Base-by-base conservation (phyloP, 1,140 invertebrate species). In the Drosophila melanica region DNA sequence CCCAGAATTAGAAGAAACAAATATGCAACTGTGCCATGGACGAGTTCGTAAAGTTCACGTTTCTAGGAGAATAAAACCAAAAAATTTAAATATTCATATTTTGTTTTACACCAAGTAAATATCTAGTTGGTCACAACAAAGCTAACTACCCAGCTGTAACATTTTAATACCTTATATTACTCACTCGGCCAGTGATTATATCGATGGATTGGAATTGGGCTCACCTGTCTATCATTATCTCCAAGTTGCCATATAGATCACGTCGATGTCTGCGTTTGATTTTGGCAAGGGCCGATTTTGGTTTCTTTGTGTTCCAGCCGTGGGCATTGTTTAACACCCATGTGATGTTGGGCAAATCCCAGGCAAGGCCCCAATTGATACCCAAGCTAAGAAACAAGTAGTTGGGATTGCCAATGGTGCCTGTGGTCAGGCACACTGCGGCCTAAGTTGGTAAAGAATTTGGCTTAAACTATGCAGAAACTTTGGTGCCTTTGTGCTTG, bases 331-430 rank as follows among this genome's bases (percentile, higher is more conserved):
- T 90, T 18, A 94, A 91, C 1, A 94, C 93, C 80, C 94, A 94
- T 8, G 95, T 95, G 53, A 94, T 93, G 77, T 96, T 94, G 8
- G 96, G 95, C 42, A 96, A 82, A 72, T 96, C 95, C 79, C 96
- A 96, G 3, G 95, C 95, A 41, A 96, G 94, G 64, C 95, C 95
- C 95, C 95, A 96, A 92, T 96, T 96, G 41, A 92, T 51, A 42
- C 90, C 92, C 63, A 91, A 66, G 72, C 90, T 92, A 8, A 92
- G 66, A 55, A 87, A 92, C 59, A 90, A 64, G 2, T 74, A 66
- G 55, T 92, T 60, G 39, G 91, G 91, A 77, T 92, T 92, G 53
- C 91, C 91, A 53, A 92, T 54, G 18, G 85, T 81, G 64, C 91
- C 91, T 45, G 90, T 80, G 60, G 90, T 92, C 69, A 89, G 62